Conservation (phyloP, 1,140 invertebrate species). For the Colletes gigas region DNA sequence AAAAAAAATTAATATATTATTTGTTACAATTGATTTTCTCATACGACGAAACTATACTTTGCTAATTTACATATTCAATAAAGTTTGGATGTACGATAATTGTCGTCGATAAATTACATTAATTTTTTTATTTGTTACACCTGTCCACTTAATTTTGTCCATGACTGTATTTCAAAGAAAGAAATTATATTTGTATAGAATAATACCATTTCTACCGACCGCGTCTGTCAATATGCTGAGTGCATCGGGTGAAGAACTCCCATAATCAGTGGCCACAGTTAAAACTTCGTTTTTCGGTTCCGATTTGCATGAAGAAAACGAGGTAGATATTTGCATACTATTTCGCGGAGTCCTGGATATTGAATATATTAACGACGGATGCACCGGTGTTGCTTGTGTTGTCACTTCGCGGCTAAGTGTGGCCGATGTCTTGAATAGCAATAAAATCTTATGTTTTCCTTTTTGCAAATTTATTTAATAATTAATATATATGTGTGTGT, state of each 20-base stretch:
- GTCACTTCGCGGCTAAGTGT: not conserved
- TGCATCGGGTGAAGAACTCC: not conserved
- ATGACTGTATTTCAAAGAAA: not conserved
- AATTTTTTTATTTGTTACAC: too few species aligned
- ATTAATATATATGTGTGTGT: too few species aligned
- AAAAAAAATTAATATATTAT: too few species aligned
- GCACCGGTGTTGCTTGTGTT: not conserved
- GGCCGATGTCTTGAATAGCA: not conserved
- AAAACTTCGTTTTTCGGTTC: constrained; percentile 34
- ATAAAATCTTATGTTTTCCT: not conserved
- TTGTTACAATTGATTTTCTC: too few species aligned
- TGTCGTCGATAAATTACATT: too few species aligned
- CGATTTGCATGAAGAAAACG: not conserved
- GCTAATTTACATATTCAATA: too few species aligned
- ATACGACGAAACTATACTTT: too few species aligned
- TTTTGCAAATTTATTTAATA: not conserved
- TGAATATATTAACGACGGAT: not conserved
- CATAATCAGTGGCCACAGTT: constrained; percentile 49
- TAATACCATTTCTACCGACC: not conserved
- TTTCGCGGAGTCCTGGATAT: not conserved
- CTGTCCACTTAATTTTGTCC: too few species aligned
- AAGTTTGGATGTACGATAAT: too few species aligned
- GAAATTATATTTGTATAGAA: not conserved
- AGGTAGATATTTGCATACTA: constrained; percentile 18
- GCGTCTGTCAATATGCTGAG: constrained; percentile 1